phyloP scores from a whole-genome alignment of 2,797 vertebrate genomes.

The Enteromius paludinosus region DNA sequence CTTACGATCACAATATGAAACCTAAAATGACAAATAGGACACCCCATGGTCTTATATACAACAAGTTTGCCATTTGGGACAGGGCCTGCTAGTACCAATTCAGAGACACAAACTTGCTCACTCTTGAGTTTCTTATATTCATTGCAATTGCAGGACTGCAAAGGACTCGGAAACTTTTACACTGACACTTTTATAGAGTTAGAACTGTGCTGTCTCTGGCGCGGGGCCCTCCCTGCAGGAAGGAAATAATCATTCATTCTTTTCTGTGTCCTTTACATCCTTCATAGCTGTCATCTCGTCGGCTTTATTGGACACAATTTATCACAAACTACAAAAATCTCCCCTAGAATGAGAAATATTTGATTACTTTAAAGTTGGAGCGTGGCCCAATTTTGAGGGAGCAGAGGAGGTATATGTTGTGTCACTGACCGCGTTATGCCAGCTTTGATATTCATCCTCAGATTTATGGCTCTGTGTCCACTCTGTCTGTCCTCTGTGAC shows the following conservation, averaged over 20 bases:
- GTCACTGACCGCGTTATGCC: slow-evolving; percentile 24
- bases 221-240: not conserved
- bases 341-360: slow-evolving; percentile 38
- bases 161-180: slow-evolving; percentile 18
- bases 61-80: slow-evolving; percentile 5
- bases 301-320: slow-evolving; percentile 37
- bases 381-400: not conserved
- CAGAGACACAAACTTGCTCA: not conserved
- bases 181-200: slow-evolving; percentile 43
- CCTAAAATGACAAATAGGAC: slow-evolving; percentile 18
- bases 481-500: slow-evolving; percentile 39
- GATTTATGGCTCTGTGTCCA: slow-evolving; percentile 40
- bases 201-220: slow-evolving; percentile 18
- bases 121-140: slow-evolving; percentile 11
- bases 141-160: slow-evolving; percentile 14
- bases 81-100: not conserved
- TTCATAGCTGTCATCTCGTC: slow-evolving; percentile 31
- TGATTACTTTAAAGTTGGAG: slow-evolving; percentile 48
- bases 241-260: slow-evolving; percentile 41
- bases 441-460: slow-evolving; percentile 27
- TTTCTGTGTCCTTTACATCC: slow-evolving; percentile 41
- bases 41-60: not conserved
- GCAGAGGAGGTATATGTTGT: slow-evolving; percentile 11
- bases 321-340: slow-evolving; percentile 48
- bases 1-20: not conserved